Evolutionary conservation across 2,888 invertebrate genomes (phyloP).

Genomic region (Chaetogeoica ovagalla): DNA sequence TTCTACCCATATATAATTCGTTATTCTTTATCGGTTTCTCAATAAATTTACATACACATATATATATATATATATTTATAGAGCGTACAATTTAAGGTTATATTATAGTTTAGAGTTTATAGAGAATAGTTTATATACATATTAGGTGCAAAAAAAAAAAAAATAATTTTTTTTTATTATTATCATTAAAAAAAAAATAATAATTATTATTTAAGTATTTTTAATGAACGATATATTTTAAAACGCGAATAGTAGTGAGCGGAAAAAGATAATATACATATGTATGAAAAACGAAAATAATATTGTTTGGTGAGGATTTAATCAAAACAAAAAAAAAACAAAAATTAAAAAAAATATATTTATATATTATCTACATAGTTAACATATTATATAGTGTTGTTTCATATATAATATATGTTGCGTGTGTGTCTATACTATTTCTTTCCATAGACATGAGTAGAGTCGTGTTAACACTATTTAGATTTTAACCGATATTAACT

Average conservation of each 20-base stretch:
- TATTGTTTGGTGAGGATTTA: conserved; percentile 5
- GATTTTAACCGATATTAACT: conserved; percentile 39
- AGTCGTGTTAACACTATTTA: conserved; percentile 18
- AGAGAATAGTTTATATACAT: neutral
- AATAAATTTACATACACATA: conserved; percentile 21
- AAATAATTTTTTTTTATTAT: conserved; percentile 32
- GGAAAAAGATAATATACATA: conserved; percentile 5
- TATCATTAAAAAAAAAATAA: no score
- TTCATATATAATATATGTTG: neutral
- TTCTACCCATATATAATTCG: conserved; percentile 40
- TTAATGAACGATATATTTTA: neutral
- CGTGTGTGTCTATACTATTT: conserved; percentile 8
- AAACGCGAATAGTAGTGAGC: conserved; percentile 28
- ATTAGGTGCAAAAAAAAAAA: conserved; percentile 40
- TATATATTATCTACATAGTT: conserved; percentile 9
- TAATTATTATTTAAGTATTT: no score
- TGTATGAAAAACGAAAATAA: conserved; percentile 9
- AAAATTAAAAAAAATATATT: neutral
- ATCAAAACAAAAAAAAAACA: conserved; percentile 12
- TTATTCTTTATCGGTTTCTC: conserved; percentile 34
- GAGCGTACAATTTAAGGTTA: conserved; percentile 31
- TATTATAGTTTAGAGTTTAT: conserved; percentile 45
- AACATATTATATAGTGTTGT: neutral
- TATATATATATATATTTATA: conserved; percentile 16
- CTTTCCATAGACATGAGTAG: neutral